Base-by-base conservation (phyloP, 35 echinoderm and acorn worm species). In the Apostichopus californicus region DNA sequence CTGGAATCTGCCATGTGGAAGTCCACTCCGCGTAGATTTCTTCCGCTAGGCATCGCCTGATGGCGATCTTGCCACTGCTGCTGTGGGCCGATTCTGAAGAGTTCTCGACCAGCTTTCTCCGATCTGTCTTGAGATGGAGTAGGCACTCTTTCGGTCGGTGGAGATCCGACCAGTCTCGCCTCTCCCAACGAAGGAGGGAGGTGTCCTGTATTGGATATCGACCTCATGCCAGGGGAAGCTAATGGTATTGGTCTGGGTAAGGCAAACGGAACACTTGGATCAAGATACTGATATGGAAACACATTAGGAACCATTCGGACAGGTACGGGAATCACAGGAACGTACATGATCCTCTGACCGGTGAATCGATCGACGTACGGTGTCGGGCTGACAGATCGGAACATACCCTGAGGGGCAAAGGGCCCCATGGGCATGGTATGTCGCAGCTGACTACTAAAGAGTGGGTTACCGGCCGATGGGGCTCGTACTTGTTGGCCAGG, bases 281-380 rank as follows among this genome's bases (percentile, higher is more conserved):
- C 89, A 8, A 91, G 5, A 21, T 78, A 91, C n/a, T 91, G 89
- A 15, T 78, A 79, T 9, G 34, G 89, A 9, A 78, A 79, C 89
- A 91, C 59, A 56, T 91, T 90, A 25, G 95, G 90, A 90, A 98
- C 92, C 94, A 89, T 92, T 17, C 81, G 70, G 6, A 96, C 84
- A 13, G 94, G 90, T 81, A 96, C 95, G 3, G 87, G 91, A 59
- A 94, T 93, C 55, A 91, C 73, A 20, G 95, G 95, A 15, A 99
- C 77, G 59, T 96, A 99, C 91, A 99, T 54, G 57, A 93, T 64
- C 73, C 95, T 92, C 80, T 92, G 85, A 21, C 95, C 95, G 4
- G 95, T 98, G 61, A 72, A 90, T 8, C 95, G 95, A 93, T 99
- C 97, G 4, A 99, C 79, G 6, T 58, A 77, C 56, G 86, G 95